Percentiles rank a stretch among this genome's conserved stretches.
phyloP scores from a whole-genome alignment of 2,888 invertebrate species.

The Seira ritae region DNA sequence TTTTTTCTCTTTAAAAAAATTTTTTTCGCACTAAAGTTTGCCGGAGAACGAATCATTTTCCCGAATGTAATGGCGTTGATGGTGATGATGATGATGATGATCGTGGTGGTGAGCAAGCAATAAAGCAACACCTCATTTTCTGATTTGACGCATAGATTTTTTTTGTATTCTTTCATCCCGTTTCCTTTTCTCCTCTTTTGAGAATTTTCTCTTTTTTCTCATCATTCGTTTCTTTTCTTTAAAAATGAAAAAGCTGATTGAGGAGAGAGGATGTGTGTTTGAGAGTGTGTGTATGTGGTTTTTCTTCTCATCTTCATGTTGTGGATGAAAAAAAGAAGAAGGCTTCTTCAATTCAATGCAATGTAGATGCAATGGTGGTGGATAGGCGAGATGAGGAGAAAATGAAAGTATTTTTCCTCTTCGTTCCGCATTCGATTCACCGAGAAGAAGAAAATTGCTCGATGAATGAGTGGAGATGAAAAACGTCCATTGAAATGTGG shows the following conservation, averaged over 20 bases:
- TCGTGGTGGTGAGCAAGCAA: background rate
- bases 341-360: no score
- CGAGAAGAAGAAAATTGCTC: no score
- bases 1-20: no score
- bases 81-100: background rate
- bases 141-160: constrained; percentile 17
- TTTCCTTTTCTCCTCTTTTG: background rate
- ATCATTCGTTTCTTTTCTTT: background rate
- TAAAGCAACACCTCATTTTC: constrained; percentile 46
- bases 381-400: background rate
- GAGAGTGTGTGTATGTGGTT: no score
- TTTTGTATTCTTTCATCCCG: background rate
- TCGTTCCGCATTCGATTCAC: background rate
- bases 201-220: background rate
- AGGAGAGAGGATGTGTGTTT: background rate
- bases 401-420: constrained; percentile 4
- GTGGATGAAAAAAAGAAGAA: background rate
- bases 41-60: no score
- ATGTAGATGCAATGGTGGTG: no score
- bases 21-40: no score
- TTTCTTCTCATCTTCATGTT: no score
- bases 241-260: constrained; percentile 23
- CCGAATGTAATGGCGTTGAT: background rate
- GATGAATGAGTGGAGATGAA: background rate
- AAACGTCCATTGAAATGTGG: background rate